Evolutionary conservation across 1,140 invertebrate species (phyloP).

Genomic region (Epicauta chinensis): DNA sequence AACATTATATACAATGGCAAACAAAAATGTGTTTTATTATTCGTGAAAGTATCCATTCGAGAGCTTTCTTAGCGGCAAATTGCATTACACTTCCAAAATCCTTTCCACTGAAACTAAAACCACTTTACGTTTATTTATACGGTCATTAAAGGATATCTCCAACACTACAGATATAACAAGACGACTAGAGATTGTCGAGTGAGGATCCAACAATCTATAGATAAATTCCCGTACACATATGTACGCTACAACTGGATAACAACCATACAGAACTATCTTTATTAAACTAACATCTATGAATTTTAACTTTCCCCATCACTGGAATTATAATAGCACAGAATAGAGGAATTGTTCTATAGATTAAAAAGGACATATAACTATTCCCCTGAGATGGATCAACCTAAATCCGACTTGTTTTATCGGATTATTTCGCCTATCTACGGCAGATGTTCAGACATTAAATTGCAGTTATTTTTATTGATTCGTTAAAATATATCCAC

Average conservation of each 20-base stretch:
- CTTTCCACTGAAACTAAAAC: conserved; percentile 17
- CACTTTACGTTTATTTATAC: conserved; percentile 22
- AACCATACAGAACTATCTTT: no score
- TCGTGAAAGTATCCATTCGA: background rate
- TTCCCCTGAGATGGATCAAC: conserved; percentile 11
- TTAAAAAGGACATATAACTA: conserved; percentile 9
- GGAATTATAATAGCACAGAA: conserved; percentile 1
- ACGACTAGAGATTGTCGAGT: background rate
- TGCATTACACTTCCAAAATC: conserved; percentile 23
- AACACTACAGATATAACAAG: conserved; percentile 11
- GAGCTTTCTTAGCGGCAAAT: conserved; percentile 14
- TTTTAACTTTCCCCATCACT: conserved; percentile 12
- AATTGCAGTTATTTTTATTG: conserved; percentile 31
- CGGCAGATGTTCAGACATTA: conserved; percentile 31
- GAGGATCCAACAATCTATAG: no score
- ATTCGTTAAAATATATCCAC: conserved; percentile 15
- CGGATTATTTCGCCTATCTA: conserved; percentile 29
- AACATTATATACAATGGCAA: no score
- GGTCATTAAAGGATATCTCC: conserved; percentile 24
- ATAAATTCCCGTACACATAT: no score
- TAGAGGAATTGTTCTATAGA: background rate
- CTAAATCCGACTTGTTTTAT: conserved; percentile 26
- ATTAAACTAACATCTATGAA: no score
- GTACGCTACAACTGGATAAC: no score
- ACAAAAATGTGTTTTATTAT: no score